Conservation (phyloP, 2,888 invertebrate species). For the Drosophila pegasa region DNA sequence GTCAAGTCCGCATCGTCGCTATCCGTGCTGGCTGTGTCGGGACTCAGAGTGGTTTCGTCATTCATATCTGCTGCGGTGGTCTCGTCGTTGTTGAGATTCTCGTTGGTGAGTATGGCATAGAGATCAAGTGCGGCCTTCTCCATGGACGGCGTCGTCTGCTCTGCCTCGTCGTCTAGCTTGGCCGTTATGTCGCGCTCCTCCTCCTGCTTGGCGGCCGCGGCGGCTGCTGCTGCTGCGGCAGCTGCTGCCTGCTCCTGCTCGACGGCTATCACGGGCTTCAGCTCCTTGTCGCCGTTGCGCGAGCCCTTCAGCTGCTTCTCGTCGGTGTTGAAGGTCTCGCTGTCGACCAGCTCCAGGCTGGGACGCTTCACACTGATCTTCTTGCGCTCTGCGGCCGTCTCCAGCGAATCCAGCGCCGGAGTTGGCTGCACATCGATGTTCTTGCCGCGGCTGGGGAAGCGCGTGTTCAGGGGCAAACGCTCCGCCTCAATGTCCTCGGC, state of each 20-base stretch:
- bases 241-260: constrained; percentile 79
- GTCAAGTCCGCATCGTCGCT: constrained; percentile 80
- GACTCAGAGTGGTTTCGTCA: constrained; percentile 76
- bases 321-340: constrained; percentile 91
- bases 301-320: constrained; percentile 84
- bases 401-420: constrained; percentile 87
- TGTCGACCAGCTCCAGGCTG: constrained; percentile 92
- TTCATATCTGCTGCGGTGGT: constrained; percentile 82
- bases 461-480: constrained; percentile 92
- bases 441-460: constrained; percentile 91
- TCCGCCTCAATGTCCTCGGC: constrained; percentile 81
- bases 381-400: constrained; percentile 85
- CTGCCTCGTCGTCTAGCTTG: constrained; percentile 60
- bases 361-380: constrained; percentile 87
- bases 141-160: constrained; percentile 88
- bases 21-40: constrained; percentile 83
- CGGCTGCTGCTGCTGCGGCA: constrained; percentile 60
- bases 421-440: constrained; percentile 85
- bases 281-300: constrained; percentile 82
- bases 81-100: constrained; percentile 87
- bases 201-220: constrained; percentile 51
- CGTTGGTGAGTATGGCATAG: constrained; percentile 91
- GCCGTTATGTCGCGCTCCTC: constrained; percentile 46
- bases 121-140: constrained; percentile 93
- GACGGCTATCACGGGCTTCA: constrained; percentile 73